These are phyloP conservation scores for Mythimna impura DNA, from an alignment of 2,888 invertebrate species.

Conservation along the genomic window DNA sequence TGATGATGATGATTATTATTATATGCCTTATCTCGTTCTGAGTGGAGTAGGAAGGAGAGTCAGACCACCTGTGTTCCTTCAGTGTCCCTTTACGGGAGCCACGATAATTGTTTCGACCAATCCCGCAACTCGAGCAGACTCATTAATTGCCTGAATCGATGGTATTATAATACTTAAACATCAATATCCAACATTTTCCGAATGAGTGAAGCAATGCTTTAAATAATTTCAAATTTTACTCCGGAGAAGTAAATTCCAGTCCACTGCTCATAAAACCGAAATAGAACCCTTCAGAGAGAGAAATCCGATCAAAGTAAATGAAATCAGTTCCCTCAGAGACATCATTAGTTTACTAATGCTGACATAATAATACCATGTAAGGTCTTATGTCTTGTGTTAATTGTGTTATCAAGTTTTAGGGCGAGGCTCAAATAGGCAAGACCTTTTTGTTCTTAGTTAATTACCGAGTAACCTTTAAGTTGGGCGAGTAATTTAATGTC, in stretches of 20 bases:
- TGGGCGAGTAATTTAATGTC: conserved; percentile 70
- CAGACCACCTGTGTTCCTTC: too few relatives aligned
- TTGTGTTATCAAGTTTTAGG: conserved; percentile 43
- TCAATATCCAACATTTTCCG: conserved; percentile 12
- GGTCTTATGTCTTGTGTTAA: conserved; percentile 38
- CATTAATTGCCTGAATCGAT: neutral
- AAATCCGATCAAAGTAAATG: conserved; percentile 53
- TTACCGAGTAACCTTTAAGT: conserved; percentile 70
- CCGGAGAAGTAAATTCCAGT: conserved; percentile 29
- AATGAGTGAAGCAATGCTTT: conserved; percentile 12
- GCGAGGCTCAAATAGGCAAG: conserved; percentile 58
- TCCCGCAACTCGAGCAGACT: too few relatives aligned
- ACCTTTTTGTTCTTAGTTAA: conserved; percentile 68
- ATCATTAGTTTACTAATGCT: conserved; percentile 28
- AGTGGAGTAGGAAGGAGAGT: too few relatives aligned
- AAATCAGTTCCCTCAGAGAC: conserved; percentile 20
- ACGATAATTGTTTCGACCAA: too few relatives aligned
- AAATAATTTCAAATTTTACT: conserved; percentile 46
- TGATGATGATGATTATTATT: too few relatives aligned
- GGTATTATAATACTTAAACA: neutral
- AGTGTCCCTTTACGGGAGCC: too few relatives aligned
- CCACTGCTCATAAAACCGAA: conserved; percentile 39
- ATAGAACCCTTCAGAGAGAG: conserved; percentile 25
- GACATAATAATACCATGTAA: conserved; percentile 12
- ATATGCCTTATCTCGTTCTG: too few relatives aligned